A percentile compares a stretch with the other conserved stretches of the same genome.
Evolutionary conservation across 2,888 invertebrate genomes (phyloP).

Genomic region (Sarcophaga carnaria): DNA sequence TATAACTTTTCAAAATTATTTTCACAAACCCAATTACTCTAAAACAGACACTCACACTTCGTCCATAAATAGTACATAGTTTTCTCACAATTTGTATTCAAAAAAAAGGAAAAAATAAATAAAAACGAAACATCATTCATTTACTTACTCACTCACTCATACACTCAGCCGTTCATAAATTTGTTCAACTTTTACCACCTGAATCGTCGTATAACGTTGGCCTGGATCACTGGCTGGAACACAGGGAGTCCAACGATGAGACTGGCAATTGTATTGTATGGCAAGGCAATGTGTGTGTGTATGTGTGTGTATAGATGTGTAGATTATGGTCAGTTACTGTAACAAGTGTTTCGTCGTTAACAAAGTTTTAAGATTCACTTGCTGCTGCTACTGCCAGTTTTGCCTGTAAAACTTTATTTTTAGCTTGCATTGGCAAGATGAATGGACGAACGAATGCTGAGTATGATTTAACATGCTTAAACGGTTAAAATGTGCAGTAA

Average conservation of each 20-base stretch:
- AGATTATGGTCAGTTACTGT: slow-evolving; percentile 44
- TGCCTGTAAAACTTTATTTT: background rate
- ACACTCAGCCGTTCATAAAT: background rate
- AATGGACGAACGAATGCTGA: background rate
- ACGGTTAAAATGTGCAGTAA: slow-evolving; percentile 20
- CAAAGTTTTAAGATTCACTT: slow-evolving; percentile 43
- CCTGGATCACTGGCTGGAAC: background rate
- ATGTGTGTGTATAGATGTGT: background rate
- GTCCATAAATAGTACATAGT: slow-evolving; percentile 43
- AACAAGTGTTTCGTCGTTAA: slow-evolving; percentile 59
- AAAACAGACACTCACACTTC: slow-evolving; percentile 13
- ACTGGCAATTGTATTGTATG: background rate
- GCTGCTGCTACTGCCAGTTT: slow-evolving; percentile 11
- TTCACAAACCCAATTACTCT: slow-evolving; percentile 44
- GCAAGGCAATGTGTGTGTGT: background rate
- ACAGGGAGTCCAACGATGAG: background rate
- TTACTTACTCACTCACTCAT: background rate
- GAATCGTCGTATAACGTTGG: slow-evolving; percentile 2
- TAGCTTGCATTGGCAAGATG: background rate
- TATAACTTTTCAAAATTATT: slow-evolving; percentile 48
- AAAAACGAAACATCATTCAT: background rate
- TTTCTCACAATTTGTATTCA: slow-evolving; percentile 37
- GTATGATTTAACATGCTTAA: background rate
- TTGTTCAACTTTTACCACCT: slow-evolving; percentile 31
- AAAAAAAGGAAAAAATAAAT: background rate